Conservation (phyloP, 2,888 invertebrate genomes). For the Noctua comes region DNA sequence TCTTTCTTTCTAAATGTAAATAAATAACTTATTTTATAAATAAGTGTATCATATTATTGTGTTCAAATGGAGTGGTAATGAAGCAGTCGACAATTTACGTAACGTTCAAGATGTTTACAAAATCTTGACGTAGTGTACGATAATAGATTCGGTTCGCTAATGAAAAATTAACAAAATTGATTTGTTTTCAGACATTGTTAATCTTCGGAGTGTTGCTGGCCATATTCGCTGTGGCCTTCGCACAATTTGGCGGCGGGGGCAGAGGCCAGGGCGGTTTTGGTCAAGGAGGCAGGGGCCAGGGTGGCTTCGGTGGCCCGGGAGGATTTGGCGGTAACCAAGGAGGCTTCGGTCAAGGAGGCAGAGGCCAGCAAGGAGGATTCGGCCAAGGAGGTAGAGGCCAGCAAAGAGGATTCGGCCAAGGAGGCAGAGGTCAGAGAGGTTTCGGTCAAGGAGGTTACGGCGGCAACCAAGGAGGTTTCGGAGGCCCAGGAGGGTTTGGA, state of each 20-base stretch:
- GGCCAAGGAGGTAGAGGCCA: not conserved
- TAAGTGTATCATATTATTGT: not conserved
- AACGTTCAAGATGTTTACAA: not conserved
- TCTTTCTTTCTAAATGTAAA: too few relatives aligned
- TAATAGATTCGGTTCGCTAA: not conserved
- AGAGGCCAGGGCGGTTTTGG: not conserved
- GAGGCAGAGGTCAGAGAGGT: not conserved
- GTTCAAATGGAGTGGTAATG: not conserved
- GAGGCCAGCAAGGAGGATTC: not conserved
- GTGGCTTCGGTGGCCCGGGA: slow-evolving; percentile 2
- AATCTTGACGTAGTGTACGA: not conserved
- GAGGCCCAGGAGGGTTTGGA: not conserved
- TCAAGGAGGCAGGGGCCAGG: too few relatives aligned
- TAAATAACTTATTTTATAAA: not conserved
- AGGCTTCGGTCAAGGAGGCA: slow-evolving; percentile 8
- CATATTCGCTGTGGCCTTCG: slow-evolving; percentile 63
- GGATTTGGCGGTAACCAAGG: not conserved
- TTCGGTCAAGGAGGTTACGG: slow-evolving; percentile 8
- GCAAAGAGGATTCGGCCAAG: not conserved
- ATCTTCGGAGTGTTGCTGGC: slow-evolving; percentile 65
- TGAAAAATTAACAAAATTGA: not conserved
- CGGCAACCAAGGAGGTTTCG: not conserved
- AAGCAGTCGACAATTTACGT: not conserved
- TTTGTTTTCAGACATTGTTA: slow-evolving; percentile 62
- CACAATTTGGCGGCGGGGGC: slow-evolving; percentile 49